Percentiles rank a stretch among this genome's conserved stretches.
These are phyloP conservation scores for Battus philenor DNA, from an alignment of 1,140 invertebrate species.

Conservation along the genomic window DNA sequence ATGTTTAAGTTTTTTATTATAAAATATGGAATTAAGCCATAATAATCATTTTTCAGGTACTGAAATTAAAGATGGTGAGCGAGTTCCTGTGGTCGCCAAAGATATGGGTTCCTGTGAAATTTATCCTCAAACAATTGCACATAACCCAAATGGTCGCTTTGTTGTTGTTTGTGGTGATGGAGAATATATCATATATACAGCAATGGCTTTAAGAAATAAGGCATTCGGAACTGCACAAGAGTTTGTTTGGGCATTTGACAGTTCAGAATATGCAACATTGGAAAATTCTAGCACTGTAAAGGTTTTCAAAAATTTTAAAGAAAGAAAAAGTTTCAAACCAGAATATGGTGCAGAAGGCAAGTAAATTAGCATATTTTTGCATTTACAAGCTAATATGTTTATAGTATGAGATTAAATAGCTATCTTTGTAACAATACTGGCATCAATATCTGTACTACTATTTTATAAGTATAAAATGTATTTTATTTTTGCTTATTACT, in stretches of 20 bases:
- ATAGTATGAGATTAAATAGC: neutral
- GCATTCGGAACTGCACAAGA: conserved; percentile 98
- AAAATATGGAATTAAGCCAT: neutral
- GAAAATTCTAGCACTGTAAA: conserved; percentile 94
- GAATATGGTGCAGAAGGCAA: conserved; percentile 95
- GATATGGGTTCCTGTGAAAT: conserved; percentile 99
- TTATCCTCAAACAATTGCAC: conserved; percentile 98
- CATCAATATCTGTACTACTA: too few relatives aligned
- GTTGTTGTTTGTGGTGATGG: conserved; percentile 99
- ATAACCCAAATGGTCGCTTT: conserved; percentile 99
- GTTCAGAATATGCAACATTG: conserved; percentile 95
- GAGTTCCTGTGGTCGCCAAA: conserved; percentile 94
- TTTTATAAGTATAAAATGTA: too few relatives aligned
- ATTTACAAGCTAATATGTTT: neutral
- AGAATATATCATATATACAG: conserved; percentile 99
- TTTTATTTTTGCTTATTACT: conserved; percentile 1
- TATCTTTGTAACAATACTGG: too few relatives aligned
- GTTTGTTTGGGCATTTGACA: conserved; percentile 99
- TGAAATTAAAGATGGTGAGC: conserved; percentile 93
- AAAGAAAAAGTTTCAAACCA: conserved; percentile 95
- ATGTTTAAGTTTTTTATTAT: neutral
- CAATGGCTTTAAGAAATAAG: conserved; percentile 98
- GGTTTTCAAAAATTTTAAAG: conserved; percentile 99
- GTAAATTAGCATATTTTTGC: conserved; percentile 3
- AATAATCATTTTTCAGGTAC: conserved; percentile 50